phyloP scores from a whole-genome alignment of 2,797 vertebrate species.

The Aulostomus chinensis region DNA sequence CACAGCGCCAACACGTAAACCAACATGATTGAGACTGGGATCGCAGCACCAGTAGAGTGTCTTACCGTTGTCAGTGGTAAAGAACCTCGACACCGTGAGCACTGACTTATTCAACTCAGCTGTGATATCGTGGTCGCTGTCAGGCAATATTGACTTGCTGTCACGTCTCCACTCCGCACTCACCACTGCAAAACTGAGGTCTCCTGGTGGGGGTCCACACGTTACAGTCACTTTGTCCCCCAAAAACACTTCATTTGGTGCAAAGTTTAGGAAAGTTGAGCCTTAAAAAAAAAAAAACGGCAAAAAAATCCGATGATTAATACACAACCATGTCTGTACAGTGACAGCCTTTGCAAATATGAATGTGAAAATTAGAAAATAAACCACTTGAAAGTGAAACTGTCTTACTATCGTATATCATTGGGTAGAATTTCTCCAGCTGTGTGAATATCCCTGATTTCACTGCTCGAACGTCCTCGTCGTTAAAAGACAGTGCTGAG shows the following conservation, averaged over 20 bases:
- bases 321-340: not conserved
- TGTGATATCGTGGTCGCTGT: not conserved
- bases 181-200: not conserved
- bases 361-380: not conserved
- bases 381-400: not conserved
- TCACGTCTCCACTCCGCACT: constrained; percentile 39
- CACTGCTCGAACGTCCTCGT: constrained; percentile 22
- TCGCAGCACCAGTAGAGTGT: not conserved
- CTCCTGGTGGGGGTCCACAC: constrained; percentile 26
- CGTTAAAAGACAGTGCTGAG: constrained; percentile 12
- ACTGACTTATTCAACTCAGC: fast-evolving
- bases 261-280: fast-evolving
- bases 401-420: constrained; percentile 31
- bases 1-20: too few species aligned
- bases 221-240: not conserved
- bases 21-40: too few species aligned
- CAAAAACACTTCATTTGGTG: not conserved
- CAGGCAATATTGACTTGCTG: fast-evolving
- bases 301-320: not conserved
- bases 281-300: constrained; percentile 10
- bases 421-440: constrained; percentile 14
- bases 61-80: constrained; percentile 51
- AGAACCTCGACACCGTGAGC: constrained; percentile 17
- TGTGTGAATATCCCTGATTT: constrained; percentile 29
- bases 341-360: not conserved